Percentiles rank a stretch among this genome's conserved stretches.
Evolutionary conservation across 2,888 invertebrate genomes (phyloP).

Genomic region (Ornithoptera priamus): DNA sequence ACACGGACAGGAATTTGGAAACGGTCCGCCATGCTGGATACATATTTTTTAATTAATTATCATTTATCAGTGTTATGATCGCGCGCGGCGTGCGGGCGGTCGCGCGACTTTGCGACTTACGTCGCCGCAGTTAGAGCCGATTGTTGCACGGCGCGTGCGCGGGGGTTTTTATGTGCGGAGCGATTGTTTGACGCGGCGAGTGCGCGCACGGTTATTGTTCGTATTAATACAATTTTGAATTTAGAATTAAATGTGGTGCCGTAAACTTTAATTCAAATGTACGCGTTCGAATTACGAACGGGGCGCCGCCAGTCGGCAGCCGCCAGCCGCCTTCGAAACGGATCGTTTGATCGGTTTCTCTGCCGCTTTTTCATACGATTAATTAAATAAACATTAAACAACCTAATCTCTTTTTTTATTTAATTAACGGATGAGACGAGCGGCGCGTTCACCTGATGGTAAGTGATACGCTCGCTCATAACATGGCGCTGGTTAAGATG

Average conservation of each 20-base stretch:
- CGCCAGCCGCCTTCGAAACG: conserved; percentile 31
- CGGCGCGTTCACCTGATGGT: too few relatives aligned
- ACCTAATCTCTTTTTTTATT: too few relatives aligned
- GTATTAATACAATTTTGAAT: conserved; percentile 73
- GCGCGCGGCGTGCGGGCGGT: conserved; percentile 31
- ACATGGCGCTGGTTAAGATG: too few relatives aligned
- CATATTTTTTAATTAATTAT: conserved; percentile 75
- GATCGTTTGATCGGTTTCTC: too few relatives aligned
- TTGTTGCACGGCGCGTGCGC: conserved; percentile 35
- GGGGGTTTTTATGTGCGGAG: conserved; percentile 63
- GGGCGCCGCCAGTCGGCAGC: conserved; percentile 46
- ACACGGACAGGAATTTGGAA: conserved; percentile 68
- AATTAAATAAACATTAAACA: too few relatives aligned
- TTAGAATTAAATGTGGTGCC: conserved; percentile 60
- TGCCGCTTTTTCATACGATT: too few relatives aligned
- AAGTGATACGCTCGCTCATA: too few relatives aligned
- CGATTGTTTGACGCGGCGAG: conserved; percentile 71
- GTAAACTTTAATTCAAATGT: conserved; percentile 68
- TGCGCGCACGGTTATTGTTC: conserved; percentile 58
- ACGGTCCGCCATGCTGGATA: conserved; percentile 62
- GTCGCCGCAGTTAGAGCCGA: conserved; percentile 38
- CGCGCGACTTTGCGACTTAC: conserved; percentile 44
- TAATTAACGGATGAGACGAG: too few relatives aligned
- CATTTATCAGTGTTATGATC: conserved; percentile 52
- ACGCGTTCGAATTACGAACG: conserved; percentile 59